Conservation (phyloP, 2,113 vertebrate species). For the Odocoileus hemionus region DNA sequence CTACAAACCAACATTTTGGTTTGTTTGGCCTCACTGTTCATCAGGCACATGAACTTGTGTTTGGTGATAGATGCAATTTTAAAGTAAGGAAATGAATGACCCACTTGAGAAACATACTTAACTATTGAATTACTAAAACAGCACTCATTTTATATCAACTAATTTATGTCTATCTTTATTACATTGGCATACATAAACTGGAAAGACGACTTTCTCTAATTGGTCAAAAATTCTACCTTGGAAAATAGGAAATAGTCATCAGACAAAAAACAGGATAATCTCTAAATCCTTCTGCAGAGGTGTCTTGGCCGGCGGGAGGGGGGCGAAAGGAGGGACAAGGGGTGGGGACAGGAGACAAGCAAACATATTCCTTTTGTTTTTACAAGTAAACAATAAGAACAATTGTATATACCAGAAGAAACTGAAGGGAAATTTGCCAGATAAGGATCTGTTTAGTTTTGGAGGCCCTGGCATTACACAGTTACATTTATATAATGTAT, state of each 20-base stretch:
- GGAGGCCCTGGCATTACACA: background rate
- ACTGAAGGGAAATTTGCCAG: background rate
- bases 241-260: background rate
- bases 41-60: background rate
- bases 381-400: background rate
- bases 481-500: background rate
- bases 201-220: background rate
- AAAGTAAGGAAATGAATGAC: background rate
- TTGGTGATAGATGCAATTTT: background rate
- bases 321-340: too few species aligned
- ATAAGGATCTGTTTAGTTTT: background rate
- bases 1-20: background rate
- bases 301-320: rapidly evolving
- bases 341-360: rapidly evolving
- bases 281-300: background rate
- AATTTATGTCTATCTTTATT: background rate
- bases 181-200: background rate
- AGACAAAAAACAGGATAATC: background rate
- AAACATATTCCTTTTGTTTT: background rate
- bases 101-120: background rate
- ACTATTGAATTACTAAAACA: background rate
- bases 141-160: background rate
- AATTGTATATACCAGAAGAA: background rate
- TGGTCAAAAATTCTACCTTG: background rate
- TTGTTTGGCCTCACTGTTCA: background rate